phyloP scores from a whole-genome alignment of 2,888 invertebrate genomes.

The Plebejus anna region DNA sequence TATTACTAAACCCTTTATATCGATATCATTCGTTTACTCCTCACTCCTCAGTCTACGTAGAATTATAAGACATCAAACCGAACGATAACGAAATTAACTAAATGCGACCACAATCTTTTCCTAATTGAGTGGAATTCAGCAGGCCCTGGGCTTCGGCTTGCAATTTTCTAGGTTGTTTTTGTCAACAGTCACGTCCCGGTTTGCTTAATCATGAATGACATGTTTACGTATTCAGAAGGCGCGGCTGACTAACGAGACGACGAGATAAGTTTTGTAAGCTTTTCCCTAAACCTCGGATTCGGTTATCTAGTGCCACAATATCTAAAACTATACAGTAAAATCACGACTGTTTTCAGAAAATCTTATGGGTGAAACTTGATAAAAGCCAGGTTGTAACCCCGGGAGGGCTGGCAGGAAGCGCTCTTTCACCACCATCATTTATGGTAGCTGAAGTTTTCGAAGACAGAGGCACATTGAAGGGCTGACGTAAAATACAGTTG shows the following conservation, averaged over 20 bases:
- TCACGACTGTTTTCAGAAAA: no score
- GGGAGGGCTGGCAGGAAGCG: no score
- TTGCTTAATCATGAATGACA: conserved; percentile 74
- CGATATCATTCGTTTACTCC: not conserved
- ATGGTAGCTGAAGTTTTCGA: no score
- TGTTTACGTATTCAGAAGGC: conserved; percentile 73
- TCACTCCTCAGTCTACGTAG: not conserved
- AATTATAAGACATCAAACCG: not conserved
- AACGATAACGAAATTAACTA: not conserved
- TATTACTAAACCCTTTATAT: not conserved
- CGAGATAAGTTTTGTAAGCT: conserved; percentile 74
- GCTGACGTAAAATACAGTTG: no score
- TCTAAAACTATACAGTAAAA: no score
- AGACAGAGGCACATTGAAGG: no score
- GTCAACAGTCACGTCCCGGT: conserved; percentile 65
- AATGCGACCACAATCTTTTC: not conserved
- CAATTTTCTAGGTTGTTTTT: conserved; percentile 48
- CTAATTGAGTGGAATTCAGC: conserved; percentile 29
- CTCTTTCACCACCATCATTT: no score
- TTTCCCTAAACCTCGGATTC: conserved; percentile 63
- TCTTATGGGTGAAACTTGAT: no score
- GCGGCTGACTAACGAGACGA: conserved; percentile 71
- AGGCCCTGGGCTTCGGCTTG: conserved; percentile 34
- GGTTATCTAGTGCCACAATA: conserved; percentile 61
- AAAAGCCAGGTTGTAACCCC: no score